These are phyloP conservation scores for Pterocles orientalis DNA, from an alignment of 2,113 vertebrate genomes.

Conservation along the genomic window DNA sequence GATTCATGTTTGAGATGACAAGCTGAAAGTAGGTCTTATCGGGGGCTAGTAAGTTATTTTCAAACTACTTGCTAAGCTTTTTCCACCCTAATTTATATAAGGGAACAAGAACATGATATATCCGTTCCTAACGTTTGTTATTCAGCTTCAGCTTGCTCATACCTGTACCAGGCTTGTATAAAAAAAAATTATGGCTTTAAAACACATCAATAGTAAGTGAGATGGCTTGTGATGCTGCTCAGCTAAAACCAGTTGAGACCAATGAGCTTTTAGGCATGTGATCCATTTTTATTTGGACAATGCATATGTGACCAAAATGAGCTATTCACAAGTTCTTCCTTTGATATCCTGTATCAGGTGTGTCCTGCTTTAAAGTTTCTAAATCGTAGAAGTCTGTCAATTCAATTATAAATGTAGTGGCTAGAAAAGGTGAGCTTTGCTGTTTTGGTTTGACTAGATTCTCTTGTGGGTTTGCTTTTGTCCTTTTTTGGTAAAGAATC, in stretches of 20 bases:
- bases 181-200: not conserved
- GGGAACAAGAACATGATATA: not conserved
- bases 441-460: not conserved
- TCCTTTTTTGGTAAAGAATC: not conserved
- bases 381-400: not conserved
- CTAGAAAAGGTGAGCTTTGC: not conserved
- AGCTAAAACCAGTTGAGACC: not conserved
- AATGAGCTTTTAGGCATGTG: not conserved
- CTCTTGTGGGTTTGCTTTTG: not conserved
- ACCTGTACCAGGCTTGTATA: not conserved
- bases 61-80: not conserved
- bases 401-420: not conserved
- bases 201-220: fast-evolving
- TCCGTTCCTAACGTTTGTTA: fast-evolving
- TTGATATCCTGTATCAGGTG: not conserved
- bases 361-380: not conserved
- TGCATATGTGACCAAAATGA: fast-evolving
- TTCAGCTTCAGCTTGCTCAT: not conserved
- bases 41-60: not conserved
- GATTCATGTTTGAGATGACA: not conserved
- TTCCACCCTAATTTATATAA: not conserved
- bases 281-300: not conserved
- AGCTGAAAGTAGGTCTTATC: not conserved
- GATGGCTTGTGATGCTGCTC: not conserved
- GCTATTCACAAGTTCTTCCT: not conserved